phyloP scores from a whole-genome alignment of 2,113 vertebrate species.

The Tetraodon nigroviridis region DNA sequence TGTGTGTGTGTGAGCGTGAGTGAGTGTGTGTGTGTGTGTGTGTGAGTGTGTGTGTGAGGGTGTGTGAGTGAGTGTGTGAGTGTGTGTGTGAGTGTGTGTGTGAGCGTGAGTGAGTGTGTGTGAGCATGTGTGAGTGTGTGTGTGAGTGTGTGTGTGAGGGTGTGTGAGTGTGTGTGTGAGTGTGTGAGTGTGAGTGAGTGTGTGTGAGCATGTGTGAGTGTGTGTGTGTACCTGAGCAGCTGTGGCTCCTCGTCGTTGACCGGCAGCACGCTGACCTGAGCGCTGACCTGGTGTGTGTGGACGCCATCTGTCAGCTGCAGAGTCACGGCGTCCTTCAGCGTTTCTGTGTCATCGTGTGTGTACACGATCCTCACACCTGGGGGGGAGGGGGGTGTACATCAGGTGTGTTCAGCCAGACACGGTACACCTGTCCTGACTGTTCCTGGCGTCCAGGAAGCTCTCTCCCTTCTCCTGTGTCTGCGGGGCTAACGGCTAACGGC shows the following conservation, averaged over 20 bases:
- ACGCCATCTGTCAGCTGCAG: constrained; percentile 86
- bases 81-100: no score
- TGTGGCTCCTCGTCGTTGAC: constrained; percentile 82
- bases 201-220: constrained; percentile 9
- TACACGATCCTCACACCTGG: constrained; percentile 81
- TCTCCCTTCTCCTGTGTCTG: no score
- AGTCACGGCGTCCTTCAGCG: constrained; percentile 79
- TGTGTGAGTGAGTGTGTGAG: no score
- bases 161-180: constrained; percentile 7
- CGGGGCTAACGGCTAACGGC: no score
- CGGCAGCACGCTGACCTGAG: constrained; percentile 80
- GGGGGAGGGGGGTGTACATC: constrained; percentile 8
- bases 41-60: not conserved
- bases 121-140: no score
- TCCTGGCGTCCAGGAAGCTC: no score
- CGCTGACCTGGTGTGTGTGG: constrained; percentile 78
- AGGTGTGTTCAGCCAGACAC: not conserved
- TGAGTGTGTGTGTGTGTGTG: constrained; percentile 13
- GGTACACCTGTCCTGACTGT: no score
- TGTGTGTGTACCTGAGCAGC: constrained; percentile 69
- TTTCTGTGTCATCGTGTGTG: constrained; percentile 86
- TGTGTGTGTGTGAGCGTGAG: constrained; percentile 28
- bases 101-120: no score
- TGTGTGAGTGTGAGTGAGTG: not conserved
- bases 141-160: not conserved